Evolutionary conservation across 1,140 invertebrate genomes (phyloP).

Genomic region (roundworm (Caenorhabditis elegans)): DNA sequence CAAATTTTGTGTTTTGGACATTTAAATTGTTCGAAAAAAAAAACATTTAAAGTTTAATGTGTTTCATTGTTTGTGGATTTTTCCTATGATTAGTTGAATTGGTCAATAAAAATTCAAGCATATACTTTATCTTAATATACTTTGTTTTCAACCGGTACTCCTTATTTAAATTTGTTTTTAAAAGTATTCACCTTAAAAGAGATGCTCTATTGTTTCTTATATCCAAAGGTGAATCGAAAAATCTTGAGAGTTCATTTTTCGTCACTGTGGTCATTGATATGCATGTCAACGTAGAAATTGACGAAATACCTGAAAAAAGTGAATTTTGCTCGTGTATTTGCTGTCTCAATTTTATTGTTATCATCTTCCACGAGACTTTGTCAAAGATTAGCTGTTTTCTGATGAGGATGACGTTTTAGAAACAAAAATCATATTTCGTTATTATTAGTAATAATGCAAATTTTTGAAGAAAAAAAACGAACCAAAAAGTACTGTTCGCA

Average conservation of each 20-base stretch:
- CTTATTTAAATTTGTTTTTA: no score
- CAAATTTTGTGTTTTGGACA: no score
- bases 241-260: not conserved
- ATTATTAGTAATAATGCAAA: not conserved
- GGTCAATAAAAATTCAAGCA: no score
- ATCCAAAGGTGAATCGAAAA: conserved; percentile 12
- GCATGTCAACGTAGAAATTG: not conserved
- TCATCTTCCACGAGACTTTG: not conserved
- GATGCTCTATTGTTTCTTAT: not conserved
- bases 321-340: not conserved
- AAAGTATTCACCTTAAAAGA: not conserved
- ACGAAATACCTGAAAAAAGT: not conserved
- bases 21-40: no score
- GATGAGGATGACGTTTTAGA: not conserved
- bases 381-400: not conserved
- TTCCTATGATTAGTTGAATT: no score
- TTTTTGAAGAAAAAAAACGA: no score
- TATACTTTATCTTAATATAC: no score
- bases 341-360: not conserved
- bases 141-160: no score
- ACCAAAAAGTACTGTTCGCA: not conserved
- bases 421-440: conserved; percentile 4
- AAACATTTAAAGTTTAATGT: no score
- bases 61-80: no score
- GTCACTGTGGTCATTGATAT: not conserved